A percentile compares a stretch with the other conserved stretches of the same genome.
Evolutionary conservation across 2,888 invertebrate species (phyloP).

Genomic region (Cheilosia soror): DNA sequence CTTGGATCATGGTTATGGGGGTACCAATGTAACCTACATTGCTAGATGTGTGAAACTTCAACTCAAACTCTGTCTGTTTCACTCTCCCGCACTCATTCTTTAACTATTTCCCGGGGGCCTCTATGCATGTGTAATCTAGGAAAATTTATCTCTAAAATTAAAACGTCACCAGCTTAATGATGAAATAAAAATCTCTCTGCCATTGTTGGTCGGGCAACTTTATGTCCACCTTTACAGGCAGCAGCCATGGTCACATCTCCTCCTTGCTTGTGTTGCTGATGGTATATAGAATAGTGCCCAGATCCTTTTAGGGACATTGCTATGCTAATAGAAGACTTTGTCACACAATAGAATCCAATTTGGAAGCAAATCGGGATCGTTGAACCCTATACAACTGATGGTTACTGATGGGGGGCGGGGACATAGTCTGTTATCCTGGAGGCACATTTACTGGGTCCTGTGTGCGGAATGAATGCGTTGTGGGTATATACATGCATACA

Average conservation of each 20-base stretch:
- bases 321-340: constrained; percentile 67
- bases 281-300: not conserved
- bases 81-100: not conserved
- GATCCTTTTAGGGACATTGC: constrained; percentile 48
- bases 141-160: constrained; percentile 72
- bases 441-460: not conserved
- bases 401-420: constrained; percentile 1
- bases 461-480: constrained; percentile 21
- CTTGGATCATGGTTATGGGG: not conserved
- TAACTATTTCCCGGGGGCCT: not conserved
- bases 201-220: constrained; percentile 56
- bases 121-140: constrained; percentile 40
- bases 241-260: not conserved
- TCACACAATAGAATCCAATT: constrained; percentile 70
- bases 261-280: not conserved
- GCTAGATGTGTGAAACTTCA: not conserved
- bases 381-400: constrained; percentile 38
- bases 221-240: constrained; percentile 59
- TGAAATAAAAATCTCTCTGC: constrained; percentile 67
- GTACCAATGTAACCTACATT: not conserved
- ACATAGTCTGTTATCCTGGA: constrained; percentile 7
- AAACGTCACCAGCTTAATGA: constrained; percentile 73
- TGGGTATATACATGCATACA: constrained; percentile 11
- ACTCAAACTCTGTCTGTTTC: not conserved
- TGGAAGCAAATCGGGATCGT: constrained; percentile 61